Evolutionary conservation across 2,888 invertebrate genomes (phyloP), one percentile per base, ranked within the genome.

Genomic region (Andrena dorsata): DNA sequence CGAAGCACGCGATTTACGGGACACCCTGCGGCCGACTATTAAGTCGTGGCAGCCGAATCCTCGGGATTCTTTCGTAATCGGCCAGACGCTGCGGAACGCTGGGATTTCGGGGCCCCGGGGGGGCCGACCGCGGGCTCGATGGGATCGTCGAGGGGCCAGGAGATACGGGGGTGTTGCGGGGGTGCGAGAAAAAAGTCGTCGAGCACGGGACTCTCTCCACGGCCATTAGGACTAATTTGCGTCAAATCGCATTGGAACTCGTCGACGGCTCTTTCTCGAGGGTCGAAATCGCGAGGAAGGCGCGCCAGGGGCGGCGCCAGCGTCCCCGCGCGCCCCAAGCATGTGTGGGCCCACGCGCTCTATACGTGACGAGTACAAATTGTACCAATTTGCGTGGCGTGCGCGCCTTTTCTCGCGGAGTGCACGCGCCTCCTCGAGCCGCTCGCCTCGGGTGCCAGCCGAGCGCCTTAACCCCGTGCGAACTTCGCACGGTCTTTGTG

Each of bases 161-260:
- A 16, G 41, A 41, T 41, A 1, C n/a, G 20, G 49, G 64, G 20
- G 51, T n/a, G 76, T 47, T 26, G 58, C 8, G 60, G 47, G 23
- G 56, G 51, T 8, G 13, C 7, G 58, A 68, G 53, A 69, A 76
- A 75, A 65, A 76, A 61, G 65, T 56, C 64, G 28, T 58, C 26
- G 73, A 41, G 61, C 60, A 60, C 73, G 71, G 35, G 47, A n/a
- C 53, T 69, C 69, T 63, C 65, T 82, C 68, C 86, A 83, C 82
- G 86, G 78, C 90, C 89, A 91, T 92, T 92, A 92, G 86, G 88
- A 90, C 90, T 92, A 91, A 92, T 92, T 91, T 90, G 90, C 90
- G 90, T 91, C 89, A 90, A 91, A 91, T 91, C 89, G 88, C 87
- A 87, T 90, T 85, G 87, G 77, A 86, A 76, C 82, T 82, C 80